These are phyloP conservation scores for Pseudochromis fuscus DNA, from an alignment of 2,797 vertebrate species.

Conservation along the genomic window DNA sequence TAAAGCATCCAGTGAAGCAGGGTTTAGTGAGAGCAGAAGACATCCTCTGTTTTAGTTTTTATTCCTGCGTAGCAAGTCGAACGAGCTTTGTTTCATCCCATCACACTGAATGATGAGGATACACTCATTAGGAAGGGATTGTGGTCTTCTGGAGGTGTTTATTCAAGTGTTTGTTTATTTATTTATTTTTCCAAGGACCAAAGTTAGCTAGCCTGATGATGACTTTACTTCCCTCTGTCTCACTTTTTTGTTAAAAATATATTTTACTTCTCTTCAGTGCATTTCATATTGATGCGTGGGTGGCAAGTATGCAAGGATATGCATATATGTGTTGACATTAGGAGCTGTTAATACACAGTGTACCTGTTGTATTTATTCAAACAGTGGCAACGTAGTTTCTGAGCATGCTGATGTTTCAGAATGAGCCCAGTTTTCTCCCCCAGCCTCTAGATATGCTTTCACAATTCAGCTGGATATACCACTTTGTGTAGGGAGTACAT, in stretches of 20 bases:
- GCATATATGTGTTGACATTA: constrained; percentile 36
- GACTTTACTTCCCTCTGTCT: constrained; percentile 24
- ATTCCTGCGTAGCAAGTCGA: constrained; percentile 21
- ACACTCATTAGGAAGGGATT: constrained; percentile 16
- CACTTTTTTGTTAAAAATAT: constrained; percentile 2
- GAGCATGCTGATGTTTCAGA: constrained; percentile 68
- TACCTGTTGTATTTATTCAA: constrained; percentile 61
- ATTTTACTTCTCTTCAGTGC: constrained; percentile 20
- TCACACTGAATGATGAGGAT: constrained; percentile 29
- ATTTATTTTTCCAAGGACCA: not conserved
- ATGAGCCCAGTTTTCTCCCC: constrained; percentile 43
- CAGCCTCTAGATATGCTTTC: constrained; percentile 50
- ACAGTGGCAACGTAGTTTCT: constrained; percentile 48
- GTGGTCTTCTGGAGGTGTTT: constrained; percentile 15
- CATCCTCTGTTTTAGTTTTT: constrained; percentile 32
- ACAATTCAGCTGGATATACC: constrained; percentile 51
- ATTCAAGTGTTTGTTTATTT: constrained; percentile 2
- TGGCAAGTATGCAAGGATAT: constrained; percentile 38
- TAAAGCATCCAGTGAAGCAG: constrained; percentile 49
- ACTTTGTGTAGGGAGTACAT: constrained; percentile 53
- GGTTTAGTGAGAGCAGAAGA: constrained; percentile 48
- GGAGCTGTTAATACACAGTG: constrained; percentile 41
- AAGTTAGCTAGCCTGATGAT: constrained; percentile 22
- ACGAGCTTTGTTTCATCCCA: not conserved
- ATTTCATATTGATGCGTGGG: constrained; percentile 35